Evolutionary conservation across 2,888 invertebrate species (phyloP), one percentile per base, ranked within the genome.

Genomic region (Parochlus steinenii): DNA sequence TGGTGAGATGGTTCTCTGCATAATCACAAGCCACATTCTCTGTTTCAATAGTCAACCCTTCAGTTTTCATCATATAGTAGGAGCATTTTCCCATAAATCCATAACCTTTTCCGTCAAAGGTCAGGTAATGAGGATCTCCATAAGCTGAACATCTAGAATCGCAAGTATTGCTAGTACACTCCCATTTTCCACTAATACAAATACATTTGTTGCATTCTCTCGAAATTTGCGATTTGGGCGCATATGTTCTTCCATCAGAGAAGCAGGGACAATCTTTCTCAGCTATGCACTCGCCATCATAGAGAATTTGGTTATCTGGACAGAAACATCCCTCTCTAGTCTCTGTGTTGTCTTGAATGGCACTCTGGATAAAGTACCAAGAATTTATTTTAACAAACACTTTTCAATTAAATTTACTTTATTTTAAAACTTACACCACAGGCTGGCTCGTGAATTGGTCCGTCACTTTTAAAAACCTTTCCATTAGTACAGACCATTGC

Each of bases 61-160:
- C 59, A 0, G 73, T 67, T 47, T 74, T 71, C 15, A 89, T 61
- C 45, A 90, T 58, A 50, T 80, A 77, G 54, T 90, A 90, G 0
- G 78, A 74, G 54, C 90, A 90, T 47, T 76, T 77, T 1, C 89
- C 90, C 83, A 86, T 87, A 55, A 90, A 90, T 58, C 87, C 78
- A 54, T 69, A 92, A 2, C 72, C 71, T 43, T 70, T 71, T 0
- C 89, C 89, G 56, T 92, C 90, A 53, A 92, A 92, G 0, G 90
- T 90, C 31, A 70, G 68, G 58, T 86, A 90, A 61, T 90, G 90
- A 1, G 89, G 86, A 64, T 89, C 87, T 0, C 89, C 89, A 26
- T 83, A 66, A 0, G 81, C 79, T 0, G 79, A 69, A 54, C 90
- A 92, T n/a, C 85, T 72, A 1, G 80, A 76, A 4, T 79, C 77